Base-by-base conservation (phyloP, 2,888 invertebrate genomes). In the Cataglyphis cursor region DNA sequence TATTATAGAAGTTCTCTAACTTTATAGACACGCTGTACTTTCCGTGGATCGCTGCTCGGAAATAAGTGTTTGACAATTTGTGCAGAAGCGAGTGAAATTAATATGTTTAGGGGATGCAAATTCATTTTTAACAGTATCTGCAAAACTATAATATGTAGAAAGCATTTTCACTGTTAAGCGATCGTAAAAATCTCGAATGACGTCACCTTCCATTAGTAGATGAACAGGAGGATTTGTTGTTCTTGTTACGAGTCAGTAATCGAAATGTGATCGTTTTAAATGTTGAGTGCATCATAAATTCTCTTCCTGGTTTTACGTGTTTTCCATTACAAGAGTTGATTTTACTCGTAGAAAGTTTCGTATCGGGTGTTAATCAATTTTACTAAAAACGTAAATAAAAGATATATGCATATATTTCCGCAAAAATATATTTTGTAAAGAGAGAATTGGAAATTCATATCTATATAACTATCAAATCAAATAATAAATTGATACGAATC, bases 1-100 rank as follows among this genome's bases (percentile, higher is more conserved):
- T 57, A 51, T 57, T 82, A 51, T 62, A 74, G 62, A 54, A 75
- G 28, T 64, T 73, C 48, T 51, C 59, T 57, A 59, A 54, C 24
- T 80, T 57, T 41, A n/a, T 54, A 44, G 70, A 59, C 31, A 59
- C 70, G 41, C n/a, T 57, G 41, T 9, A 41, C 18, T 59, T 38
- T 31, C 38, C 15, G 54, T 44, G 15, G 18, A 24, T 24, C 21
- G 31, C 28, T 9, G n/a, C 9, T 44, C n/a, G 24, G 35, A 3
- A 31, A 72, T 31, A 59, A 70, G 31, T 41, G 76, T 72, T 78
- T 21, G 54, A 28, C 31, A n/a, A 51, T 51, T 59, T 31, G 41
- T 51, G 44, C 9, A 18, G 18, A 21, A 57, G 2, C 54, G 35
- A 70, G 31, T 44, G 44, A 80, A 59, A 31, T 18, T 44, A 28